Base-by-base conservation (phyloP, 2,888 invertebrate genomes). In the Stomorhina lunata region DNA sequence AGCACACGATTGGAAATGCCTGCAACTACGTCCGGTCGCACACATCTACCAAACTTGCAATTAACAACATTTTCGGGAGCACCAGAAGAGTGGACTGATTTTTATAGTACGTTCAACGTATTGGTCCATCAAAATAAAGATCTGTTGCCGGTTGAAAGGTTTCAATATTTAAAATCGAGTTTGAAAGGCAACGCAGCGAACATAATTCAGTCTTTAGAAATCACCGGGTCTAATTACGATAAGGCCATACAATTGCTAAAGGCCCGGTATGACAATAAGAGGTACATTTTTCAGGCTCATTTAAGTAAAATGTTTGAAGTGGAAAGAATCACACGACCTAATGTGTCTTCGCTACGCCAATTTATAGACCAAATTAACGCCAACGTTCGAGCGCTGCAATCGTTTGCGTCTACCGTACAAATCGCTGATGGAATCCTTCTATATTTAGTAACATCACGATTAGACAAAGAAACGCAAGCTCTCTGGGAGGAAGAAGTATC, bases 401-500 rank as follows among this genome's bases (percentile, higher is more conserved):
- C 75, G 15, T 53, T 71, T 20, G 76, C 75, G 37, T 57, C 75
- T 17, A 55, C n/a, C 5, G 27, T 6, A 12, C 57, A 71, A 75
- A 80, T 76, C 32, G 69, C 69, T 2, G 76, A 76, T 6, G 75
- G 50, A 2, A 68, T 66, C 22, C 2, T 80, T 7, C 50, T 80
- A 10, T 57, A 73, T 29, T 25, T 80, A n/a, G 53, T 75, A 9
- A 45, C 48, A 4, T 45, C 63, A 7, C 61, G 63, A 27, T 45
- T 80, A 7, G 80, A 80, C 43, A 10, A 59, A 10, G 34, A 75
- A 10, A 80, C 53, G 10, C 63, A 68, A 53, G 32, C 40, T 17
- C 72, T 72, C 53, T 80, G 55, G 73, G 73, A 80, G 40, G 69
- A 75, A n/a, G 61, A 75, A 43, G 17, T 59, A n/a, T 57, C 73